Evolutionary conservation across 2,797 vertebrate genomes (phyloP).

Genomic region (Smutsia temminckii): DNA sequence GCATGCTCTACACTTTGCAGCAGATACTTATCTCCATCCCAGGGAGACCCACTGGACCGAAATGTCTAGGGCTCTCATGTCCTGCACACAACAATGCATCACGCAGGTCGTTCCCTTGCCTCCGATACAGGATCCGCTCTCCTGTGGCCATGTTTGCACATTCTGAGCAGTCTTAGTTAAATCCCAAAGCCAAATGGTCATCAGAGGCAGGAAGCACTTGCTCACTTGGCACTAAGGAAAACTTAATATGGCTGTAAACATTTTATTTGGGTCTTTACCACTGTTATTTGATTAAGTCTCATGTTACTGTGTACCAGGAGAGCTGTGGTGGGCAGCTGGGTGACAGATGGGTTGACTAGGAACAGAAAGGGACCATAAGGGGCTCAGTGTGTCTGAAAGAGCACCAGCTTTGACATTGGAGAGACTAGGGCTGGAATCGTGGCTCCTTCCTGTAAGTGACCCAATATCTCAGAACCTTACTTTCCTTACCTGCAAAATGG

Average conservation of each 20-base stretch:
- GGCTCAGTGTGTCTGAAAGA: background rate
- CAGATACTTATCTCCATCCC: background rate
- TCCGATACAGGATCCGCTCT: background rate
- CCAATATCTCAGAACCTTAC: background rate
- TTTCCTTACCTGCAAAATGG: constrained; percentile 1
- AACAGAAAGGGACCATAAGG: background rate
- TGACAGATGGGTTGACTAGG: constrained; percentile 42
- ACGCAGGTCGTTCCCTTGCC: background rate
- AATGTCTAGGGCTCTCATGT: background rate
- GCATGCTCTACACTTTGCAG: background rate
- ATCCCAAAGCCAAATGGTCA: constrained; percentile 33
- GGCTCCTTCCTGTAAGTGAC: background rate
- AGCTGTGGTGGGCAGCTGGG: constrained; percentile 46
- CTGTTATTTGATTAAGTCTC: constrained; percentile 61
- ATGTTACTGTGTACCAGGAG: constrained; percentile 20
- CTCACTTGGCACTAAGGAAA: constrained; percentile 43
- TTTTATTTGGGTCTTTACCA: constrained; percentile 62
- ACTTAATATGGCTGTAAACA: constrained; percentile 53
- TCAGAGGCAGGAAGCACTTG: constrained; percentile 47
- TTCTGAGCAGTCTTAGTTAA: constrained; percentile 26
- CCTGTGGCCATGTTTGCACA: background rate
- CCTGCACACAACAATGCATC: background rate
- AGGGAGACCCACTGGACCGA: background rate
- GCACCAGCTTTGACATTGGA: background rate
- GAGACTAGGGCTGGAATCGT: background rate